phyloP scores from a whole-genome alignment of 2,888 invertebrate species.

The Polia nebulosa region DNA sequence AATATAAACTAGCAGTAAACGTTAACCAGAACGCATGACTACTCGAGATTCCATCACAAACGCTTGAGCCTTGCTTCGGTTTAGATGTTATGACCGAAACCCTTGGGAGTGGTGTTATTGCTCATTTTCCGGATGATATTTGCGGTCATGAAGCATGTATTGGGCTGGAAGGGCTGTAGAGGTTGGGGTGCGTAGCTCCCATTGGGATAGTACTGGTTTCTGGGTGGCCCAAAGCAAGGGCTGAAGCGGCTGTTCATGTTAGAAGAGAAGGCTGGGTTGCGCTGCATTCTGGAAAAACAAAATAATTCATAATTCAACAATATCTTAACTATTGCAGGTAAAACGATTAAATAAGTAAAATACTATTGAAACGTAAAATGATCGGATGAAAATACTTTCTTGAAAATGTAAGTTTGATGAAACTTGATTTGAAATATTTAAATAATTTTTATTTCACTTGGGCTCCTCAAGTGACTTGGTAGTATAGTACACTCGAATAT shows the following conservation, averaged over 20 bases:
- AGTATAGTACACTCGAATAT: slow-evolving; percentile 29
- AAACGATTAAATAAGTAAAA: not conserved
- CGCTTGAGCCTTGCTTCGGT: not conserved
- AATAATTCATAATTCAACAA: too few relatives aligned
- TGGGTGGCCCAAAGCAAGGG: slow-evolving; percentile 54
- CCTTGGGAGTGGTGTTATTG: slow-evolving; percentile 65
- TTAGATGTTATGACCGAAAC: slow-evolving; percentile 44
- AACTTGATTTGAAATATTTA: not conserved
- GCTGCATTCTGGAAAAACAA: slow-evolving; percentile 58
- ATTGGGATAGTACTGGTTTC: slow-evolving; percentile 43
- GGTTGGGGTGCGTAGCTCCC: slow-evolving; percentile 28
- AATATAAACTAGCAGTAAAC: slow-evolving; percentile 55
- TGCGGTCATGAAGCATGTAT: slow-evolving; percentile 78
- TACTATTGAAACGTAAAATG: not conserved
- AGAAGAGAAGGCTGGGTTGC: slow-evolving; percentile 51
- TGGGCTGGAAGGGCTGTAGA: slow-evolving; percentile 69
- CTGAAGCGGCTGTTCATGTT: slow-evolving; percentile 52
- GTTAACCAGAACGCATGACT: slow-evolving; percentile 55
- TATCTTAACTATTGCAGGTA: not conserved
- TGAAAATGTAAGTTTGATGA: slow-evolving; percentile 18
- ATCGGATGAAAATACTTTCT: slow-evolving; percentile 51
- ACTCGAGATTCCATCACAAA: slow-evolving; percentile 70
- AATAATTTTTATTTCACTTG: slow-evolving; percentile 8
- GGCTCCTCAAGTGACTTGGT: slow-evolving; percentile 34
- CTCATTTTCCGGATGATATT: slow-evolving; percentile 72